Conservation (phyloP, 2,888 invertebrate species). For the Drosophila neoperkinsi region DNA sequence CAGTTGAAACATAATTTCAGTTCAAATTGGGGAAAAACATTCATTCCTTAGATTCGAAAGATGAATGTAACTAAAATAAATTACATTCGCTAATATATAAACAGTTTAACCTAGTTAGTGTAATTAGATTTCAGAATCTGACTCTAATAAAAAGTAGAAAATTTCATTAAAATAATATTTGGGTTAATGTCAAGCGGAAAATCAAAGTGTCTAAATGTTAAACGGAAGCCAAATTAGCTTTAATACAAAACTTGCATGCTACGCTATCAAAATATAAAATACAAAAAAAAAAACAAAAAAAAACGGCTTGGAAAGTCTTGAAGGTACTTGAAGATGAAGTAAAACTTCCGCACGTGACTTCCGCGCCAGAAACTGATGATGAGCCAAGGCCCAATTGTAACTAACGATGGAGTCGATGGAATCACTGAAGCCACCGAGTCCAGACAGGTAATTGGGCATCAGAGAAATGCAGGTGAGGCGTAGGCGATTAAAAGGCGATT, state of each 20-base stretch:
- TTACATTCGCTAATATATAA: not conserved
- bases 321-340: conserved; percentile 46
- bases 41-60: not conserved
- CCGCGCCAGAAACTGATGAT: conserved; percentile 60
- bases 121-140: conserved; percentile 1
- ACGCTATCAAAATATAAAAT: not conserved
- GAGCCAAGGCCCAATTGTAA: conserved; percentile 28
- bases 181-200: conserved; percentile 59
- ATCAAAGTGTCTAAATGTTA: conserved; percentile 56
- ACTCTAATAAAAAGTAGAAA: not conserved
- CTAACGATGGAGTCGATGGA: conserved; percentile 40
- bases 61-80: not conserved
- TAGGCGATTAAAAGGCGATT: conserved; percentile 79
- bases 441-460: conserved; percentile 63
- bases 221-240: conserved; percentile 65
- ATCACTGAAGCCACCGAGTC: conserved; percentile 35
- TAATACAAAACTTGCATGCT: conserved; percentile 74
- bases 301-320: conserved; percentile 37
- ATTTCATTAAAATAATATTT: conserved; percentile 20
- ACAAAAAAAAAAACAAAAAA: conserved; percentile 6
- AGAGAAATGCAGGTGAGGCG: conserved; percentile 56
- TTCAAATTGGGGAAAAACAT: not conserved
- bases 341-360: conserved; percentile 79
- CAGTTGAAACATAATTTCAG: not conserved
- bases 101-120: conserved; percentile 11